phyloP scores from a whole-genome alignment of 2,797 vertebrate genomes.

The Labroides dimidiatus region DNA sequence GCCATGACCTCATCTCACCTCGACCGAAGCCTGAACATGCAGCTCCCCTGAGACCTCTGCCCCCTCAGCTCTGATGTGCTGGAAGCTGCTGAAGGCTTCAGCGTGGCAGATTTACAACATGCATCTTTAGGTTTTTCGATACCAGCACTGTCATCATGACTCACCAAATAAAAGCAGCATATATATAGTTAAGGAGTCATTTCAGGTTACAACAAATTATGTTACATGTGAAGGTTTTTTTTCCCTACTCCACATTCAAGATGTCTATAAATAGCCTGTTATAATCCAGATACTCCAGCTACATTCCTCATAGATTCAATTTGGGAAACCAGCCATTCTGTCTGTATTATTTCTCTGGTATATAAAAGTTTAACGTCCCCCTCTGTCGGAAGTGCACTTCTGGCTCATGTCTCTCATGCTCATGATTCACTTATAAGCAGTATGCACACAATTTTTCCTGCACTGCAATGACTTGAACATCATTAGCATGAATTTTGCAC shows the following conservation, averaged over 20 bases:
- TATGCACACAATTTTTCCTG: constrained; percentile 12
- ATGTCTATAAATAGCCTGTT: background rate
- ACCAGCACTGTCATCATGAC: constrained; percentile 20
- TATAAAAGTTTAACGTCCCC: constrained; percentile 47
- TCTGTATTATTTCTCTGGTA: constrained; percentile 29
- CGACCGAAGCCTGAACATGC: constrained; percentile 18
- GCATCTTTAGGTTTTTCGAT: constrained; percentile 20
- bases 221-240: background rate
- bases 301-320: constrained; percentile 15
- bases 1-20: constrained; percentile 21
- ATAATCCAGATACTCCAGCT: constrained; percentile 2
- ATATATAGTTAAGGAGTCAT: background rate
- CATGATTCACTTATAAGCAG: constrained; percentile 35
- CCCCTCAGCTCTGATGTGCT: constrained; percentile 29
- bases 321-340: constrained; percentile 10
- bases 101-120: constrained; percentile 22
- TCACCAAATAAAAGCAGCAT: constrained; percentile 7
- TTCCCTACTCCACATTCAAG: background rate
- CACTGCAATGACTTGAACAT: constrained; percentile 16
- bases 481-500: constrained; percentile 63
- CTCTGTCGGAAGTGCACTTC: constrained; percentile 37
- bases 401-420: constrained; percentile 41
- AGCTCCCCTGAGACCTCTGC: constrained; percentile 30
- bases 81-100: constrained; percentile 28
- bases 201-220: background rate